Evolutionary conservation across 1,140 invertebrate species (phyloP), one percentile per base, ranked within the genome.

Genomic region (Chrysoperla carnea): DNA sequence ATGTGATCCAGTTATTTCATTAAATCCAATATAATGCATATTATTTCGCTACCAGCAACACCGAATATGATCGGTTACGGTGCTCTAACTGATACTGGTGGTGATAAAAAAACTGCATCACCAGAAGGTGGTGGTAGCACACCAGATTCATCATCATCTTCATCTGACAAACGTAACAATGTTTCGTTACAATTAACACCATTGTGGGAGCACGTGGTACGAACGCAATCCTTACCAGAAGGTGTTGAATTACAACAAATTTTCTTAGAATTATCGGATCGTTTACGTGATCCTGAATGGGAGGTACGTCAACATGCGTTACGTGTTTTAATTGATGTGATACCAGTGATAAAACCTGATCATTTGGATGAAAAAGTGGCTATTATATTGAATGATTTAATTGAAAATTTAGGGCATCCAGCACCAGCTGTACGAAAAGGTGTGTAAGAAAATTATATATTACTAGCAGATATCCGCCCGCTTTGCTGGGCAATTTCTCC

Each of bases 221-320:
- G 70, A 55, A 73, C 68, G 40, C 64, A 67, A 31, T 63, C 67
- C 29, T 52, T 75, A 12, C 73, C 72, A 39, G 52, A 71, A 12
- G 72, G 75, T 42, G 64, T 80, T 13, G 73, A 82, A 53, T 67
- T 73, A 1, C 57, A 60, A 36, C 60, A 68, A 37, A 69, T 82
- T 37, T 84, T 82, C 52, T 51, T 66, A 8, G 78, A 79, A 44
- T 73, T 85, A 49, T 66, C 71, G 15, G 72, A 76, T 37, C 67
- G 81, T 31, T 63, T 85, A n/a, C 68, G 70, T 31, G 76, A 83
- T 59, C 79, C 80, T 0, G 82, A 85, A 59, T 81, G 80, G 75
- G 78, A 84, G 57, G 81, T 85, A 12, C 68, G 83, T 4, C 76
- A 84, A 37, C 81, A 86, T 54, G 81, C 81, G 13, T 58, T 84